Evolutionary conservation across 2,113 vertebrate species (phyloP).

Genomic region (Notechis scutatus): DNA sequence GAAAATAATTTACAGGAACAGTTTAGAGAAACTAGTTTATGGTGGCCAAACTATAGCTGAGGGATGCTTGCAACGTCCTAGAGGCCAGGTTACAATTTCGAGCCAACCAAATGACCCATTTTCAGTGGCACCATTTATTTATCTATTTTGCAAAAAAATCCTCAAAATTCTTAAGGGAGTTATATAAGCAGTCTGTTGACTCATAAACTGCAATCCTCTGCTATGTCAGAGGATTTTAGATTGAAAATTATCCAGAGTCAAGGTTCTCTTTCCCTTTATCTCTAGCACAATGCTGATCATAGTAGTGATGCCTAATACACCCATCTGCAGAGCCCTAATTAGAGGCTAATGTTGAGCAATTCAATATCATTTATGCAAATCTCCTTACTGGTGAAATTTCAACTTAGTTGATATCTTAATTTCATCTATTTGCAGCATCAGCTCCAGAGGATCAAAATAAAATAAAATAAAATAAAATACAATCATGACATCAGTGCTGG

Average conservation of each 20-base stretch:
- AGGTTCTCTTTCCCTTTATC: not conserved
- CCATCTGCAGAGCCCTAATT: not conserved
- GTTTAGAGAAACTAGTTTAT: not conserved
- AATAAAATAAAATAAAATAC: slow-evolving; percentile 8
- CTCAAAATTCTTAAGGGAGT: not conserved
- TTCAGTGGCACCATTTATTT: not conserved
- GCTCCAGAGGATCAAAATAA: slow-evolving; percentile 12
- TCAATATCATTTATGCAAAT: slow-evolving; percentile 22
- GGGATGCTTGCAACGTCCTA: not conserved
- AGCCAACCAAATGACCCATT: not conserved
- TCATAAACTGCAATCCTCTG: not conserved
- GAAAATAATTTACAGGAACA: not conserved
- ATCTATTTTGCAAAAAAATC: not conserved
- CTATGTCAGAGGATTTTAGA: slow-evolving; percentile 9
- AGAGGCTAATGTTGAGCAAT: slow-evolving; percentile 18
- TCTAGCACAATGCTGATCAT: not conserved
- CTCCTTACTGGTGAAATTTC: slow-evolving; percentile 3
- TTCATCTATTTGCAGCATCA: slow-evolving; percentile 10
- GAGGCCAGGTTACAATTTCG: not conserved
- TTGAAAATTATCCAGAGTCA: slow-evolving; percentile 21
- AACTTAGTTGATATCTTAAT: not conserved
- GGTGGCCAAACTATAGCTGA: not conserved
- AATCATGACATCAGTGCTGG: not conserved
- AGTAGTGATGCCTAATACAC: not conserved
- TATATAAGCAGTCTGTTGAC: slow-evolving; percentile 2